These are phyloP conservation scores for Carollia perspicillata DNA, from an alignment of 2,113 vertebrate species.

Conservation along the genomic window DNA sequence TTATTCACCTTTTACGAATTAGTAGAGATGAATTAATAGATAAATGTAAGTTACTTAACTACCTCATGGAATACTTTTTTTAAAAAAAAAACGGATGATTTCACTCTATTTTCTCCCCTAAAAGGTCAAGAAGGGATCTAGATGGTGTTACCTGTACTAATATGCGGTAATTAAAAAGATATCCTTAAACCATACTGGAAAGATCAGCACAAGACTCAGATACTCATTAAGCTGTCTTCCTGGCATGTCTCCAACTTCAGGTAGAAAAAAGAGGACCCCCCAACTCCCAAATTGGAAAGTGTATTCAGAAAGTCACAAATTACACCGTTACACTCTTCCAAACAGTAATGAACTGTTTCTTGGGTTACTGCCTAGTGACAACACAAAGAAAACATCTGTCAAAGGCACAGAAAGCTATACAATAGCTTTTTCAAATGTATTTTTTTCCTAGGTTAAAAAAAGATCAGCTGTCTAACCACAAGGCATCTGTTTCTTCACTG, in stretches of 20 bases:
- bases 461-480: not conserved
- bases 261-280: not conserved
- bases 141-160: not conserved
- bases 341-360: not conserved
- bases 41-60: not conserved
- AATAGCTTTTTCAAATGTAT: not conserved
- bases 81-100: not conserved
- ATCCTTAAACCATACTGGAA: not conserved
- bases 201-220: not conserved
- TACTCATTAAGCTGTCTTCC: not conserved
- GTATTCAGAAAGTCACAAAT: not conserved
- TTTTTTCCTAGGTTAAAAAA: not conserved
- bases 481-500: conserved; percentile 23
- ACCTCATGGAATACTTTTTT: not conserved
- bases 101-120: not conserved
- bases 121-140: not conserved
- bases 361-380: not conserved
- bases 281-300: not conserved
- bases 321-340: not conserved
- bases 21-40: not conserved
- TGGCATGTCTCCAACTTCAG: not conserved
- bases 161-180: not conserved
- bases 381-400: not conserved
- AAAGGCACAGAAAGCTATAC: conserved; percentile 4
- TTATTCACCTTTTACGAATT: not conserved